phyloP scores from a whole-genome alignment of 1,140 invertebrate genomes.

The Tyrophagus putrescentiae region DNA sequence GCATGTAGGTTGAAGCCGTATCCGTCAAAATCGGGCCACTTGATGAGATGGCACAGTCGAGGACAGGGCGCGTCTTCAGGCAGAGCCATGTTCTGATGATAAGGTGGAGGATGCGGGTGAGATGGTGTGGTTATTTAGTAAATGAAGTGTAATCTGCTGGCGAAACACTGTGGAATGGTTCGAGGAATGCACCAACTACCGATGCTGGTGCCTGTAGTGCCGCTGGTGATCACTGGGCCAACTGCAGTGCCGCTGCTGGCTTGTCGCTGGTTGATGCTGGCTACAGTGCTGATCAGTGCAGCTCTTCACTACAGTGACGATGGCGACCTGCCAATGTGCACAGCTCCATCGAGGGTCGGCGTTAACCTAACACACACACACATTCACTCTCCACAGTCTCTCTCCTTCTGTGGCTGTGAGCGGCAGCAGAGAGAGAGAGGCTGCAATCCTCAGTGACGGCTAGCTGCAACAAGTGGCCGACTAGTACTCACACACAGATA shows the following conservation, averaged over 20 bases:
- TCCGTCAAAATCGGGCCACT: conserved; percentile 83
- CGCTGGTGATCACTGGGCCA: neutral
- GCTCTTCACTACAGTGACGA: neutral
- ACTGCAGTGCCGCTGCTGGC: neutral
- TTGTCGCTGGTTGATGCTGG: neutral
- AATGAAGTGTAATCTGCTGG: no score
- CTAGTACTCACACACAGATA: no score
- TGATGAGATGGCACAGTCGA: conserved; percentile 67
- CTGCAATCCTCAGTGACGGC: no score
- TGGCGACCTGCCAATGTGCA: conserved; percentile 1
- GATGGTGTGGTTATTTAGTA: no score
- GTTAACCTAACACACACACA: neutral
- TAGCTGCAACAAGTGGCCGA: conserved; percentile 3
- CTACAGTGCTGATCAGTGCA: neutral
- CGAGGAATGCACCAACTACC: no score
- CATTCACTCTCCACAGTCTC: no score
- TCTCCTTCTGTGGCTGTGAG: no score
- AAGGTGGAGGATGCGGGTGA: neutral
- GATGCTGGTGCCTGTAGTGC: no score
- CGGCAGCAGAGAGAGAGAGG: no score
- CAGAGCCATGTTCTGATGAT: neutral
- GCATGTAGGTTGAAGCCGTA: conserved; percentile 98
- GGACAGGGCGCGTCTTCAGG: conserved; percentile 31
- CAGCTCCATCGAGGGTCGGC: neutral
- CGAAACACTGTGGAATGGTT: no score